Base-by-base conservation (phyloP, 2,113 vertebrate species). In the Girardinichthys multiradiatus region DNA sequence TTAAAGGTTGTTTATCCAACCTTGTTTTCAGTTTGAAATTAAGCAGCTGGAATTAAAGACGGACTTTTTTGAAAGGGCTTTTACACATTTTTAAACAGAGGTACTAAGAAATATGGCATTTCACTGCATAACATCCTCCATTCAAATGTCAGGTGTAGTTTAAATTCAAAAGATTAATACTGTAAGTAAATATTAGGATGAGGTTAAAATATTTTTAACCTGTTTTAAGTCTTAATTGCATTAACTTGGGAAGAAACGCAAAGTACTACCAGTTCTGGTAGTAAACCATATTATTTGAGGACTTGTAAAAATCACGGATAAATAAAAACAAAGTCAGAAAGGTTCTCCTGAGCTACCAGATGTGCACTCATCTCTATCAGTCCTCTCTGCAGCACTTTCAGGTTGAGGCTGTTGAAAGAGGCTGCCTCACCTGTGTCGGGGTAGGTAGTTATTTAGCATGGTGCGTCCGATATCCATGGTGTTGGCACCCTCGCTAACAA, bases 381-480 rank as follows among this genome's bases (percentile, higher is more conserved):
- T 54, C 21, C 48, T 2, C 48, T 7, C 24, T 54, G 48, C 24
- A 24, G 21, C 21, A 54, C 3, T 64, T 28, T 29, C 15, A 60
- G 12, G 13, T 33, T 26, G 19, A 21, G 3, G 48, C 48, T 54
- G 7, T 19, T 19, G 1, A 69, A 37, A 42, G 12, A 17, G 26
- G 19, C 54, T 35, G 48, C 9, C 89, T 90, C 86, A 95, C 98
- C 98, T 96, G 91, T 96, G 96, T 59, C 97, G 94, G 54, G 98
- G 96, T 58, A 95, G 82, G 84, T 93, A 92, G 89, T 98, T 99
- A 31, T 95, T 95, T 81, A 99, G 89, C 93, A 99, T 94, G 9
- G 97, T 99, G 63, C 98, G 97, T 35, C 97, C 97, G 48, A 99
- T 97, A 90, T 99, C 98, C 98, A 99, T 99, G 30, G 98, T 99